Base-by-base conservation (phyloP, 1,140 invertebrate species). In the Latrodectus geometricus region DNA sequence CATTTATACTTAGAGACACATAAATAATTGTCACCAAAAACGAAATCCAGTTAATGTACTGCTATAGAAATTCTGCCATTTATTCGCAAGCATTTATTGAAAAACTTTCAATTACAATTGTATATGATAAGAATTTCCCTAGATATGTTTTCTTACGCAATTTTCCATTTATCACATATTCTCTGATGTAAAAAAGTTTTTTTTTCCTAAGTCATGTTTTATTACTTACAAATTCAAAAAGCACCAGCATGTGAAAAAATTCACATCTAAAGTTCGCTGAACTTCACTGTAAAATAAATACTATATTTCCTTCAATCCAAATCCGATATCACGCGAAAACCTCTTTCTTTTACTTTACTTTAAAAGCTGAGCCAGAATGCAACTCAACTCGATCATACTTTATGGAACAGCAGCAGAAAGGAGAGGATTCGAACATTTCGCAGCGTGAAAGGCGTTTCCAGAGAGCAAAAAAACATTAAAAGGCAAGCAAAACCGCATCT, bases 371-470 rank as follows among this genome's bases (percentile, higher is more conserved):
- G n/a, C 48, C 50, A 52, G 14, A n/a, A 21, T 23, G 48, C 73
- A 75, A 61, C 54, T 61, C 17, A 14, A 20, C 73, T 75, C 73
- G 52, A 75, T 52, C 54, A 17, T 20, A 69, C 20, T 56, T 20
- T 17, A 48, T 35, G 14, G 21, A 23, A 52, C 23, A 35, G 76
- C 56, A 48, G 52, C 35, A 35, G 8, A 17, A 48, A 56, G 61
- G 20, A 48, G 17, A 65, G 23, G 56, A 66, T 23, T 56, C 54
- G 76, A 78, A 56, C 35, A 50, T 48, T 56, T 20, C 23, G 20
- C 14, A 20, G 76, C 61, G 56, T 66, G 76, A 78, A 66, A 78
- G 76, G 76, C 76, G 76, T 78, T 78, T 56, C 76, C 76, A 78
- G 8, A 14, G 17, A 73, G 70, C 35, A 73, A 14, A 75, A 75